Percentiles rank a stretch among this genome's conserved stretches.
Evolutionary conservation across 1,140 invertebrate species (phyloP).

Genomic region (Pseudomyrmex cubaensis): DNA sequence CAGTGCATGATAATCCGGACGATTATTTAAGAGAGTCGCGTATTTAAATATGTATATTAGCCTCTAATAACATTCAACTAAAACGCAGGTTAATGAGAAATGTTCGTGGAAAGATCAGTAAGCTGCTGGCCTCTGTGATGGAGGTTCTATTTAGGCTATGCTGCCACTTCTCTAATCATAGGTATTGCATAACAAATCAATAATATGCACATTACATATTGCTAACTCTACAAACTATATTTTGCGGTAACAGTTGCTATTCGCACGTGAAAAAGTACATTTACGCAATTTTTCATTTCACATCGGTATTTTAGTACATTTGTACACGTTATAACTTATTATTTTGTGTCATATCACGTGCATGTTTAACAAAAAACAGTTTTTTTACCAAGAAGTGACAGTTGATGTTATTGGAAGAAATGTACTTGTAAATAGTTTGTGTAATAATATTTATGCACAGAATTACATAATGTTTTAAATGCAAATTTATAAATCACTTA

Average conservation of each 20-base stretch:
- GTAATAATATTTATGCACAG: no score
- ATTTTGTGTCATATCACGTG: slow-evolving; percentile 47
- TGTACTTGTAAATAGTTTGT: background rate
- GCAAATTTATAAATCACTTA: background rate
- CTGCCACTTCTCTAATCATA: slow-evolving; percentile 87
- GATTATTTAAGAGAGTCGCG: slow-evolving; percentile 73
- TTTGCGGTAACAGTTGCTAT: slow-evolving; percentile 57
- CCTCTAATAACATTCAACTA: slow-evolving; percentile 82
- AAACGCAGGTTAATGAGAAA: slow-evolving; percentile 86
- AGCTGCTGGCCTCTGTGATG: slow-evolving; percentile 87
- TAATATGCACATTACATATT: slow-evolving; percentile 77
- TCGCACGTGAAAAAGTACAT: slow-evolving; percentile 57
- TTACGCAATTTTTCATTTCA: slow-evolving; percentile 44
- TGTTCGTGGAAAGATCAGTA: slow-evolving; percentile 87
- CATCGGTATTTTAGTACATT: slow-evolving; percentile 27
- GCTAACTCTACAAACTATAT: slow-evolving; percentile 45
- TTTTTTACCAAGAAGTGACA: slow-evolving; percentile 23
- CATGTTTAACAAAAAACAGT: slow-evolving; percentile 39
- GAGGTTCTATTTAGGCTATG: slow-evolving; percentile 88
- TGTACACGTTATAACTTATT: slow-evolving; percentile 41
- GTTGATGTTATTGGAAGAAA: slow-evolving; percentile 21
- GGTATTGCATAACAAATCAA: slow-evolving; percentile 83
- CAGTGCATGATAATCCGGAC: slow-evolving; percentile 65
- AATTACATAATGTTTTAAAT: no score
- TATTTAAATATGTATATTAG: slow-evolving; percentile 61